Conservation (phyloP, 1,140 invertebrate genomes). For the Calycopis cecrops region DNA sequence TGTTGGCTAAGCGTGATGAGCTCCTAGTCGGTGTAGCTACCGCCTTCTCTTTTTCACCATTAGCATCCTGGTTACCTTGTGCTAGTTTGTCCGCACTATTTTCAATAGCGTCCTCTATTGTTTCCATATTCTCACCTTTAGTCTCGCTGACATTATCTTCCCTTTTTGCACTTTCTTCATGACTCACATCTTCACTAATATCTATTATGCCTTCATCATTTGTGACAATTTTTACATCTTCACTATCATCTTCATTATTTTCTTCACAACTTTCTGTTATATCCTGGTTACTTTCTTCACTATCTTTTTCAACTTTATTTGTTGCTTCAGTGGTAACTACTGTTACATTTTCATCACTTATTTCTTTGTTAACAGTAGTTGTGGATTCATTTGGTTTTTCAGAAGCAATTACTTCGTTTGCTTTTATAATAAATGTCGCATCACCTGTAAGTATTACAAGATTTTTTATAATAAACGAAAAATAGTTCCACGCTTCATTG, state of each 20-base stretch:
- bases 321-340: conserved; percentile 14
- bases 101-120: conserved; percentile 13
- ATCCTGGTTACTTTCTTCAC: conserved; percentile 9
- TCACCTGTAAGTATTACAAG: conserved; percentile 26
- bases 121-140: background rate
- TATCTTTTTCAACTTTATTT: background rate
- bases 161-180: background rate
- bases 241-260: conserved; percentile 12
- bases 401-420: conserved; percentile 28
- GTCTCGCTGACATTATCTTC: background rate
- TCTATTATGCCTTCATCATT: background rate
- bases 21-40: conserved; percentile 39
- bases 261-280: conserved; percentile 11
- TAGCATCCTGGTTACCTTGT: conserved; percentile 13
- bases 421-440: conserved; percentile 35
- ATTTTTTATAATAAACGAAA: no score
- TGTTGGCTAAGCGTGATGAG: conserved; percentile 34
- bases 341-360: conserved; percentile 11
- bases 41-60: background rate
- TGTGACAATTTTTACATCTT: background rate
- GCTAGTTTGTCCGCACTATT: conserved; percentile 13
- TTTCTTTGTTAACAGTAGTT: conserved; percentile 9
- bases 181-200: background rate
- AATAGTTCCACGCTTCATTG: no score
- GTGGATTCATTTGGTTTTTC: conserved; percentile 14